Percentiles rank a stretch among this genome's conserved stretches.
phyloP scores from a whole-genome alignment of 2,797 vertebrate species.

The Microchirus variegatus region DNA sequence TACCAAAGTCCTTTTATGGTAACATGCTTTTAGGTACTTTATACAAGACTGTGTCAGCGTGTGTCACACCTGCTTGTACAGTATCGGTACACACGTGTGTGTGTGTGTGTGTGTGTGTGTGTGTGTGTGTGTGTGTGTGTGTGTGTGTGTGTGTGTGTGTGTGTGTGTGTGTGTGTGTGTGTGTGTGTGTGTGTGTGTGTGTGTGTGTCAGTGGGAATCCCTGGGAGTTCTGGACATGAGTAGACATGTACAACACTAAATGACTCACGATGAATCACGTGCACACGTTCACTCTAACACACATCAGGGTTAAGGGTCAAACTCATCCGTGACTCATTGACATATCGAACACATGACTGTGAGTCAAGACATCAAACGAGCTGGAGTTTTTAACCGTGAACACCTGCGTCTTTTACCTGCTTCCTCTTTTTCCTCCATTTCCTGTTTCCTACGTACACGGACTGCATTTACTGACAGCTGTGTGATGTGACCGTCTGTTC shows the following conservation, averaged over 20 bases:
- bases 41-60: not conserved
- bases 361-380: slow-evolving; percentile 4
- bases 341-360: slow-evolving; percentile 20
- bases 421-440: slow-evolving; percentile 13
- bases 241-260: slow-evolving; percentile 5
- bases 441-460: slow-evolving; percentile 22
- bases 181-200: too few species aligned
- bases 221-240: slow-evolving; percentile 44
- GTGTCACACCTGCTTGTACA: not conserved
- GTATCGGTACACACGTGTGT: not conserved
- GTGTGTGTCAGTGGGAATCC: slow-evolving; percentile 52
- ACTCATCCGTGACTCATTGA: slow-evolving; percentile 38
- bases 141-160: not conserved
- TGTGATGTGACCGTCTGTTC: not conserved
- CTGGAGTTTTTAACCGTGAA: not conserved
- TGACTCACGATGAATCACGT: slow-evolving; percentile 62
- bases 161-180: not conserved
- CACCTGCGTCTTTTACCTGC: slow-evolving; percentile 22
- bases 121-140: not conserved
- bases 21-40: too few species aligned
- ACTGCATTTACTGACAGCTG: not conserved
- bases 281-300: not conserved
- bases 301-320: slow-evolving; percentile 12
- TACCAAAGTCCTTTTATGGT: too few species aligned
- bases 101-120: not conserved